Evolutionary conservation across 1,140 invertebrate species (phyloP), one percentile per base, ranked within the genome.

Genomic region (Bombus balteatus): DNA sequence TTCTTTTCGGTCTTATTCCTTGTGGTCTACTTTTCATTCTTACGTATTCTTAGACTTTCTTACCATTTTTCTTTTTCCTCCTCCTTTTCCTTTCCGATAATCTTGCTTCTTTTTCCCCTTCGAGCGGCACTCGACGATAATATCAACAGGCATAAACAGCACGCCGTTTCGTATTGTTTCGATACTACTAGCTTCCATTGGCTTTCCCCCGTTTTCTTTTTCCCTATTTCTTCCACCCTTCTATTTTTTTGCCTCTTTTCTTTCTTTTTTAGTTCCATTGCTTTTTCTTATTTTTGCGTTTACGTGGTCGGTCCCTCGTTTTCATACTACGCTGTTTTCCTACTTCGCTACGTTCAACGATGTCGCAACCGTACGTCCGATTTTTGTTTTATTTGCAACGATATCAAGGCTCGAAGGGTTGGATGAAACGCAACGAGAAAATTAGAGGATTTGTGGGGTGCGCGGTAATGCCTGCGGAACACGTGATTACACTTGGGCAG

Each of bases 71-170:
- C 39, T 62, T 25, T 32, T 10, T 39, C 28, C 53, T 43, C 57
- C 1, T 41, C 15, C 15, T 77, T 37, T 28, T 15, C 34, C 37
- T 22, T n/a, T 5, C n/a, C 3, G 59, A 41, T 18, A 37, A 10
- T 34, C 22, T 75, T n/a, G 12, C 22, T 37, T 34, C 34, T 15
- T 43, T 78, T 78, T 57, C 41, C 15, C 32, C 43, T 70, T 18
- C 41, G 41, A 68, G 41, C 32, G 13, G 12, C 12, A 12, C 37
- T 41, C 47, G 9, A 66, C 72, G 81, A 83, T 83, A 83, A 75
- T 65, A 80, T 80, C 83, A 80, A 85, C 34, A 78, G 81, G 43
- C 47, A 77, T 68, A 75, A 70, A 70, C 37, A 78, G 82, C 75
- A 28, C 15, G 22, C 43, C 15, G 47, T 43, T 62, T 62, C 34